Conservation (phyloP, 2,888 invertebrate species). For the Drosophila seclusa region DNA sequence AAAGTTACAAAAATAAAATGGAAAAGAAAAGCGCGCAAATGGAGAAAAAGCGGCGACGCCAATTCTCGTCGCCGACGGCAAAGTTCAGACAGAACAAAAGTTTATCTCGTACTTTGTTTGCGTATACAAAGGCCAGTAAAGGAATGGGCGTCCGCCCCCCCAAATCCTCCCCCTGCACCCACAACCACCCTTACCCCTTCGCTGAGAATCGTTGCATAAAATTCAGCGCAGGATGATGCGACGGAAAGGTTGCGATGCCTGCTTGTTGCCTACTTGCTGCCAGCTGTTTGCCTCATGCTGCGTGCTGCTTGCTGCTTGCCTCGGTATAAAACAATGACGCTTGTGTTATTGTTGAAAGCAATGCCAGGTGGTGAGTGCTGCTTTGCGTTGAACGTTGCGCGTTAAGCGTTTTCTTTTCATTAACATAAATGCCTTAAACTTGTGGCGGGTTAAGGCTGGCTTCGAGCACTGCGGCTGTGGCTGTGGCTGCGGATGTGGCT, state of each 20-base stretch:
- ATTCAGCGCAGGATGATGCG: constrained; percentile 50
- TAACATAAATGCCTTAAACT: constrained; percentile 69
- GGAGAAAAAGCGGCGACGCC: constrained; percentile 6
- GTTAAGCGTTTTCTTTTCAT: constrained; percentile 74
- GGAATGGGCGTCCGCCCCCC: background rate
- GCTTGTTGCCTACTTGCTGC: constrained; percentile 13
- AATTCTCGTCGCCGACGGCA: constrained; percentile 32
- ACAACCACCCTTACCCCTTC: background rate
- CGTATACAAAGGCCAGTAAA: constrained; percentile 51
- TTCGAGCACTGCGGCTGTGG: background rate
- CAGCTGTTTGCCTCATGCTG: background rate
- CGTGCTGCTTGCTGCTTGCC: background rate
- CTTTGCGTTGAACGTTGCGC: constrained; percentile 25
- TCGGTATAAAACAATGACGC: constrained; percentile 61
- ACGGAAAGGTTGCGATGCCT: constrained; percentile 43
- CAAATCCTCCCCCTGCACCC: background rate
- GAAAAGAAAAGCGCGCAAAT: background rate
- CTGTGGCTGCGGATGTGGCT: background rate
- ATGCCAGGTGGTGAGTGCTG: constrained; percentile 30
- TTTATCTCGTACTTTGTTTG: constrained; percentile 78
- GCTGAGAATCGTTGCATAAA: constrained; percentile 50
- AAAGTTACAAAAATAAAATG: constrained; percentile 27
- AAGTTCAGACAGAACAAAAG: constrained; percentile 79
- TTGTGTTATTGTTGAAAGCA: constrained; percentile 13
- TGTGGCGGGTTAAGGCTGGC: constrained; percentile 10